A percentile compares a stretch with the other conserved stretches of the same genome.
Evolutionary conservation across 2,113 vertebrate genomes (phyloP).

Genomic region (Pterophyllum scalare): DNA sequence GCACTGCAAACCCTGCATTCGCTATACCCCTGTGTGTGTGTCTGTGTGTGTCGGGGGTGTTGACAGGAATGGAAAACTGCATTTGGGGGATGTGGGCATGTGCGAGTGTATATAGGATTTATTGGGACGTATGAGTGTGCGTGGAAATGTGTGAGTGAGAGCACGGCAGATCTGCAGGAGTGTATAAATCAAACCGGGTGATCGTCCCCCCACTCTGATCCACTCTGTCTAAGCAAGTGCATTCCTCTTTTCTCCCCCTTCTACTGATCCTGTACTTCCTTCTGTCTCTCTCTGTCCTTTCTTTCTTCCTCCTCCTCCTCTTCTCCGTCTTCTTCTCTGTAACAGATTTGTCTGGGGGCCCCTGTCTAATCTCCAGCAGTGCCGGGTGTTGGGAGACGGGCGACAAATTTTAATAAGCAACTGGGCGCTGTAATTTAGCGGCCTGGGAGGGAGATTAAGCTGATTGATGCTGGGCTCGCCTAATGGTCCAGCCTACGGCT

Average conservation of each 20-base stretch:
- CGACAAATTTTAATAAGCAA: slow-evolving; percentile 82
- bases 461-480: slow-evolving; percentile 80
- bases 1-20: slow-evolving; percentile 54
- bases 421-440: slow-evolving; percentile 77
- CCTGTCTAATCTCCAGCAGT: slow-evolving; percentile 72
- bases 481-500: slow-evolving; percentile 82
- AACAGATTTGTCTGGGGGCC: slow-evolving; percentile 76
- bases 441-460: slow-evolving; percentile 82
- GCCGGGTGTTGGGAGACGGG: slow-evolving; percentile 72
- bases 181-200: slow-evolving; percentile 79
- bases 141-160: slow-evolving; percentile 1
- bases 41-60: slow-evolving; percentile 32
- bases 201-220: slow-evolving; percentile 57
- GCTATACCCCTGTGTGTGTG: slow-evolving; percentile 19
- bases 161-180: slow-evolving; percentile 49
- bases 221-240: slow-evolving; percentile 49
- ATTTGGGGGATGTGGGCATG: slow-evolving; percentile 20
- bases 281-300: slow-evolving; percentile 12
- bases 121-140: slow-evolving; percentile 41
- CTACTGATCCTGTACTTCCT: slow-evolving; percentile 57
- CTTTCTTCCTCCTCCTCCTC: slow-evolving; percentile 12
- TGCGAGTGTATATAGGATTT: slow-evolving; percentile 38
- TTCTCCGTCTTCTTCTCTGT: slow-evolving; percentile 41
- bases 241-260: slow-evolving; percentile 39
- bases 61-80: slow-evolving; percentile 68